phyloP scores from a whole-genome alignment of 2,797 vertebrate species.

The Halcyon chelicuti region DNA sequence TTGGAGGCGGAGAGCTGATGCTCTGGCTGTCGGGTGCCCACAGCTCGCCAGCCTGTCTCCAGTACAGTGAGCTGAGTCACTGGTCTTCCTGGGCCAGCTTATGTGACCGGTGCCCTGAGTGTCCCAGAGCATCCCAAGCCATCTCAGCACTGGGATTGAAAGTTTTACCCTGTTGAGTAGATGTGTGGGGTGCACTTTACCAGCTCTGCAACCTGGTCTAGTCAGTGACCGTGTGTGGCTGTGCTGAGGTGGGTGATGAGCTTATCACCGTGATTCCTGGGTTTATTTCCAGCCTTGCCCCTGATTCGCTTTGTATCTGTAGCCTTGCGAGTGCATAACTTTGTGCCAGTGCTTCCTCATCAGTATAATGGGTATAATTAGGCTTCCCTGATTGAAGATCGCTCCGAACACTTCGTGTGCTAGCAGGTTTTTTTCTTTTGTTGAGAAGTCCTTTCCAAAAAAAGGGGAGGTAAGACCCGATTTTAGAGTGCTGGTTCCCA shows the following conservation, averaged over 20 bases:
- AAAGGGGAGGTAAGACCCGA: not conserved
- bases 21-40: not conserved
- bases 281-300: constrained; percentile 39
- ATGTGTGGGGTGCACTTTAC: not conserved
- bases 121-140: not conserved
- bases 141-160: fast-evolving
- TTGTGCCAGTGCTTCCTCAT: constrained; percentile 56
- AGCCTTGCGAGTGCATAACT: not conserved
- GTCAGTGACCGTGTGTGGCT: not conserved
- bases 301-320: constrained; percentile 24
- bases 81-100: not conserved
- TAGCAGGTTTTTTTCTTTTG: not conserved
- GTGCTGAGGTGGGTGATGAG: not conserved
- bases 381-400: constrained; percentile 51
- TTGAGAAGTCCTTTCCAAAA: not conserved
- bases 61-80: not conserved
- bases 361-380: constrained; percentile 59
- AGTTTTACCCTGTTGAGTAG: not conserved
- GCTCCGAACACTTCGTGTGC: not conserved
- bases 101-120: not conserved
- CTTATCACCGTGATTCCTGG: not conserved
- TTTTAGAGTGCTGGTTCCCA: not conserved
- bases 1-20: not conserved
- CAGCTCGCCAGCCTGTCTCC: not conserved
- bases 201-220: not conserved